Percentiles rank a stretch among this genome's conserved stretches.
phyloP scores from a whole-genome alignment of 2,113 vertebrate genomes.

The Noturus placidus region DNA sequence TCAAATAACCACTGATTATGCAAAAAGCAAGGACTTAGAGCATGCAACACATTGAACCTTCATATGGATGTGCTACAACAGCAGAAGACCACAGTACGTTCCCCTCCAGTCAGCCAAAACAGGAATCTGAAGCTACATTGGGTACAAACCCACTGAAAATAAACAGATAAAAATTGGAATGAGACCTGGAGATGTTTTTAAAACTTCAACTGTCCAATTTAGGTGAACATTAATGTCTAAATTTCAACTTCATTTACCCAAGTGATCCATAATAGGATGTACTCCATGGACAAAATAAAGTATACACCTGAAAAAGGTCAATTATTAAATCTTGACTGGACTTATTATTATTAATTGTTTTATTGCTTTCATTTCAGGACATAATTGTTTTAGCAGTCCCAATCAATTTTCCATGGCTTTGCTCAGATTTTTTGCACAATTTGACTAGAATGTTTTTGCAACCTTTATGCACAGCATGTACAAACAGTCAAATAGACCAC shows the following conservation, averaged over 20 bases:
- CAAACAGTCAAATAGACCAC: neutral
- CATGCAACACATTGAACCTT: neutral
- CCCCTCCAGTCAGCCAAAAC: neutral
- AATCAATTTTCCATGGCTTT: neutral
- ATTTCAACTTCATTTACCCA: neutral
- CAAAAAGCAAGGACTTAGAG: neutral
- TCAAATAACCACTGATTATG: neutral
- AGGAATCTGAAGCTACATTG: no score
- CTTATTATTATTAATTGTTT: neutral
- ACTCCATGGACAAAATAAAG: neutral
- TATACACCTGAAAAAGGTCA: neutral
- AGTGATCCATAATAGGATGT: neutral
- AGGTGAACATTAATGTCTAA: neutral
- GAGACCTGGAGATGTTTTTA: neutral
- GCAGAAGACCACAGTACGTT: neutral
- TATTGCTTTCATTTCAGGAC: neutral
- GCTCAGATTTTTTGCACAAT: neutral
- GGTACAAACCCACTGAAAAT: neutral
- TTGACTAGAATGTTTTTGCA: neutral
- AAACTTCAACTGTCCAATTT: neutral
- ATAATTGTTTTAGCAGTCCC: neutral
- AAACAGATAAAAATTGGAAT: neutral
- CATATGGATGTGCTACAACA: neutral
- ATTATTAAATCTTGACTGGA: neutral
- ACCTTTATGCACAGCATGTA: constrained; percentile 1